Percentiles rank a stretch among this genome's conserved stretches.
phyloP scores from a whole-genome alignment of 1,140 invertebrate species.

The Diuraphis noxia region DNA sequence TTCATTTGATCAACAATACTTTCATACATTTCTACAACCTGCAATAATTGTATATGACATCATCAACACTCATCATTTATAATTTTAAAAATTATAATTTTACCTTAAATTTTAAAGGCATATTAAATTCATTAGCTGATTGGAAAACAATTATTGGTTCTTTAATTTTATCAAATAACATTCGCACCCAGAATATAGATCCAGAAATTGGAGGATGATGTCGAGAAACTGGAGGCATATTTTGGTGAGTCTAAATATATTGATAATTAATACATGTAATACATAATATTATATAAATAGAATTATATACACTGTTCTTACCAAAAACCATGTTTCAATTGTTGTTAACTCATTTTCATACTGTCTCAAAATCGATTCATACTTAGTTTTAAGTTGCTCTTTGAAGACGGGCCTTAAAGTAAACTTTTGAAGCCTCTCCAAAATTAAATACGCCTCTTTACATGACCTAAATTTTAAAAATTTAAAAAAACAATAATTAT shows the following conservation, averaged over 20 bases:
- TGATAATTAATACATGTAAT: background rate
- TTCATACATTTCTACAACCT: slow-evolving; percentile 36
- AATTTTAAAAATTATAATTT: background rate
- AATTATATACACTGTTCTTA: background rate
- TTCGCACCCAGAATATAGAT: slow-evolving; percentile 79
- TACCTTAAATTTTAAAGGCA: slow-evolving; percentile 23
- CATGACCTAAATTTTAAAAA: slow-evolving; percentile 36
- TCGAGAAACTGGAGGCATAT: slow-evolving; percentile 73
- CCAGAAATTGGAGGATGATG: slow-evolving; percentile 79
- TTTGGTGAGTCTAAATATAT: slow-evolving; percentile 66
- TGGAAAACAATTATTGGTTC: slow-evolving; percentile 76
- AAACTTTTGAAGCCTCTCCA: slow-evolving; percentile 20
- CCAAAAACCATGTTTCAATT: slow-evolving; percentile 35
- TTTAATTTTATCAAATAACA: slow-evolving; percentile 77
- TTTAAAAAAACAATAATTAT: background rate
- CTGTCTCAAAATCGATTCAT: slow-evolving; percentile 26
- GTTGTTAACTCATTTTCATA: slow-evolving; percentile 47
- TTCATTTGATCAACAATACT: slow-evolving; percentile 36
- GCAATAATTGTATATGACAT: background rate
- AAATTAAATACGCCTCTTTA: slow-evolving; percentile 36
- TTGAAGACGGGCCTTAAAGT: slow-evolving; percentile 4
- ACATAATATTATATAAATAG: background rate
- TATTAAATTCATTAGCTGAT: slow-evolving; percentile 70
- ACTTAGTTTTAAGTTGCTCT: slow-evolving; percentile 33
- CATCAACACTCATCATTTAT: background rate